Conservation (phyloP, 2,888 invertebrate species). For the Morpho deidamia region DNA sequence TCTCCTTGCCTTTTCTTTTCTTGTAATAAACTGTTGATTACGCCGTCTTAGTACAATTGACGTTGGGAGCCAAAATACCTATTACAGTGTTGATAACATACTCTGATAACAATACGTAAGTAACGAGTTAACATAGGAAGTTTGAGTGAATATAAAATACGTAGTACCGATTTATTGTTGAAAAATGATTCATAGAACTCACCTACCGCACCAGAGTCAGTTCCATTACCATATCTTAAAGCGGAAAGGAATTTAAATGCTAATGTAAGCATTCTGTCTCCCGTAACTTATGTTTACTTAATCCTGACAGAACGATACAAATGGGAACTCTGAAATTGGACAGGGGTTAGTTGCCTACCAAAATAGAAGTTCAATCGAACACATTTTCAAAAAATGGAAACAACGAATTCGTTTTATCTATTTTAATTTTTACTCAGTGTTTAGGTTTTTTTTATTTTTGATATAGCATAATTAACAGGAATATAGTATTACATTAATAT, state of each 20-base stretch:
- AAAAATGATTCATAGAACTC: conserved; percentile 6
- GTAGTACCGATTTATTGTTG: conserved; percentile 7
- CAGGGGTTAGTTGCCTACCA: conserved; percentile 54
- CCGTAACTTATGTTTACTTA: conserved; percentile 36
- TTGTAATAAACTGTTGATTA: conserved; percentile 72
- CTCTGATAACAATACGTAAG: not conserved
- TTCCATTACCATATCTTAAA: conserved; percentile 19
- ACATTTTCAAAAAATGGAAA: conserved; percentile 17
- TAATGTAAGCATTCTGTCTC: conserved; percentile 25
- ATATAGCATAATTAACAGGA: not conserved
- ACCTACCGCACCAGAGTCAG: conserved; percentile 11
- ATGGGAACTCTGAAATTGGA: conserved; percentile 55
- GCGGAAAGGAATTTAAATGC: conserved; percentile 21
- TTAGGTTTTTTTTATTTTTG: not conserved
- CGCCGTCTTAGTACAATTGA: conserved; percentile 42
- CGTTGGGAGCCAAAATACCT: conserved; percentile 43
- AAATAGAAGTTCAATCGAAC: conserved; percentile 38
- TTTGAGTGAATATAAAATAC: not conserved
- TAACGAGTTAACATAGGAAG: not conserved
- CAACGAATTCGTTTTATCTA: not conserved
- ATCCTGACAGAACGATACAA: conserved; percentile 56
- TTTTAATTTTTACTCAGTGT: not conserved
- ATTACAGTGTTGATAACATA: conserved; percentile 44
- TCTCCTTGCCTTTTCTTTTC: conserved; percentile 67
- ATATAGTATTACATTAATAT: not conserved